Conservation (phyloP, 2,888 invertebrate species). For the Lithophane ornitopus region DNA sequence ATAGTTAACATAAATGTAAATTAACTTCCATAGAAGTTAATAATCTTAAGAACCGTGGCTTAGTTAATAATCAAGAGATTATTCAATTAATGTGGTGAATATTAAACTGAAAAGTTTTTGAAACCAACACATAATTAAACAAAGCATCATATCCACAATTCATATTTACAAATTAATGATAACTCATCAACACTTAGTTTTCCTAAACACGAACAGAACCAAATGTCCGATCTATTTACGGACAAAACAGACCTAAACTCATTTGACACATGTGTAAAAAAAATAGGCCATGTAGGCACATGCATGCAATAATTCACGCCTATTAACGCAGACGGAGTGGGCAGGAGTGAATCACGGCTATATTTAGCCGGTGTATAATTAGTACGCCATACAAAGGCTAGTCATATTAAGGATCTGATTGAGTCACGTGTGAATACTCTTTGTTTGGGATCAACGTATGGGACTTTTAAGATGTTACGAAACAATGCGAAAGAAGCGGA, state of each 20-base stretch:
- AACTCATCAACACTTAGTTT: conserved; percentile 11
- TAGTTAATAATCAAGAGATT: background rate
- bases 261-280: conserved; percentile 64
- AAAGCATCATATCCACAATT: conserved; percentile 5
- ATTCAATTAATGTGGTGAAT: background rate
- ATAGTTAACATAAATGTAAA: background rate
- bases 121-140: conserved; percentile 3
- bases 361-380: conserved; percentile 83
- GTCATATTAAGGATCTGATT: conserved; percentile 66
- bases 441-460: conserved; percentile 71
- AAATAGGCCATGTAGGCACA: conserved; percentile 73
- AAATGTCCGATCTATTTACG: conserved; percentile 49
- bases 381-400: conserved; percentile 83
- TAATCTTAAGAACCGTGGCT: conserved; percentile 4
- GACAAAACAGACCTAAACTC: conserved; percentile 49
- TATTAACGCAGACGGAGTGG: conserved; percentile 74
- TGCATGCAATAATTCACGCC: conserved; percentile 76
- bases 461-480: conserved; percentile 29
- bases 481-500: conserved; percentile 1
- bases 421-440: conserved; percentile 78
- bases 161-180: conserved; percentile 4
- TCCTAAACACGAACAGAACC: conserved; percentile 24
- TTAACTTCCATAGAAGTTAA: background rate
- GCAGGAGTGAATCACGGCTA: conserved; percentile 85
- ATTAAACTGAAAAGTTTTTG: background rate